Conservation (phyloP, 2,797 vertebrate genomes). For the Anguilla megastoma region DNA sequence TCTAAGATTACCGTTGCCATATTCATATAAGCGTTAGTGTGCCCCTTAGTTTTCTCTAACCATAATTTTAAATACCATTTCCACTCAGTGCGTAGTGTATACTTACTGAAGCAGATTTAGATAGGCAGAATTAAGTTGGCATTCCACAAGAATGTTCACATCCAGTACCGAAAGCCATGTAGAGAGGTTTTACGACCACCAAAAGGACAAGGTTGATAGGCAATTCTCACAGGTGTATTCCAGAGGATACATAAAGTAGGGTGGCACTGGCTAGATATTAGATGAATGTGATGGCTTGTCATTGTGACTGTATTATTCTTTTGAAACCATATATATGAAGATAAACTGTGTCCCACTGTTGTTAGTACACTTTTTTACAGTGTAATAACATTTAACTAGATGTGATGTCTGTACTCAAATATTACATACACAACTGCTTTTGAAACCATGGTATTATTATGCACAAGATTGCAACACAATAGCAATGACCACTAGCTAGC, state of each 20-base stretch:
- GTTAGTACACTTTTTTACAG: no score
- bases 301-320: not conserved
- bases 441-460: no score
- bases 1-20: not conserved
- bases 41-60: not conserved
- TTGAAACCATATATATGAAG: not conserved
- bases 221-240: not conserved
- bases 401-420: no score
- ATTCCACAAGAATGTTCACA: not conserved
- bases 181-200: not conserved
- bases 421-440: no score
- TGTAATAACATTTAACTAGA: no score
- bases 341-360: no score
- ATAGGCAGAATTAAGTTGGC: not conserved
- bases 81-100: not conserved
- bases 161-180: not conserved
- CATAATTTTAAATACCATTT: conserved; percentile 8
- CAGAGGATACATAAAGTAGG: not conserved
- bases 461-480: no score
- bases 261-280: not conserved
- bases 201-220: not conserved
- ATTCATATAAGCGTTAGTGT: conserved; percentile 1
- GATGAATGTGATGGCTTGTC: not conserved
- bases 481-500: no score
- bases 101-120: not conserved